These are phyloP conservation scores for Polypterus senegalus DNA, from an alignment of 2,113 vertebrate genomes.

Conservation along the genomic window DNA sequence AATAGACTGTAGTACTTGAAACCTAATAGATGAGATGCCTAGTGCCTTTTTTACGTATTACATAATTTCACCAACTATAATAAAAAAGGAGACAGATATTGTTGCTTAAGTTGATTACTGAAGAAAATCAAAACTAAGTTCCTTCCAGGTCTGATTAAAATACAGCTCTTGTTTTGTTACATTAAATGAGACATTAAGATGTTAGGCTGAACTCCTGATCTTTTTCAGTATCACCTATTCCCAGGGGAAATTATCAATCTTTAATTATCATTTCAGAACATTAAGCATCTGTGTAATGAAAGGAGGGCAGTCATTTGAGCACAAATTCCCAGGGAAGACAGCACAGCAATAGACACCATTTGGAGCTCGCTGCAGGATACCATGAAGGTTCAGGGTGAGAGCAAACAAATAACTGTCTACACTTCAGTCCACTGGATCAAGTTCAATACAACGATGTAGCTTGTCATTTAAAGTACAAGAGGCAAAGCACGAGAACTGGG, in stretches of 20 bases:
- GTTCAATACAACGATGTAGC: neutral
- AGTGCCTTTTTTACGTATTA: no score
- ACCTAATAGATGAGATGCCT: no score
- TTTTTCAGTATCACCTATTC: constrained; percentile 15
- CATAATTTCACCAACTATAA: no score
- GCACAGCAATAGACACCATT: neutral
- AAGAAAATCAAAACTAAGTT: no score
- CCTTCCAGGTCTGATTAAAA: no score
- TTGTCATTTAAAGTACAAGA: neutral
- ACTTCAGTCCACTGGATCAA: neutral
- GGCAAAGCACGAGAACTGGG: neutral
- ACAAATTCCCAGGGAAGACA: neutral
- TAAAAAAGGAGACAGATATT: no score
- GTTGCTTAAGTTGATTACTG: no score
- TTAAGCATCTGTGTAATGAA: constrained; percentile 14
- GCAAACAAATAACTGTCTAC: constrained; percentile 1
- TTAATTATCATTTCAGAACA: constrained; percentile 31
- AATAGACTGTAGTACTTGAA: no score
- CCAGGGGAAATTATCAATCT: constrained; percentile 31
- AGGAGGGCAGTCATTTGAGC: neutral
- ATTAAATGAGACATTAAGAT: constrained; percentile 12
- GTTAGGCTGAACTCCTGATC: constrained; percentile 23
- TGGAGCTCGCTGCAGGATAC: neutral
- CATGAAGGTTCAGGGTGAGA: neutral
- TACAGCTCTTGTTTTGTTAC: constrained; percentile 9